A percentile compares a stretch with the other conserved stretches of the same genome.
Conservation (phyloP, 2,797 vertebrate genomes). For the Gymnodraco acuticeps region DNA sequence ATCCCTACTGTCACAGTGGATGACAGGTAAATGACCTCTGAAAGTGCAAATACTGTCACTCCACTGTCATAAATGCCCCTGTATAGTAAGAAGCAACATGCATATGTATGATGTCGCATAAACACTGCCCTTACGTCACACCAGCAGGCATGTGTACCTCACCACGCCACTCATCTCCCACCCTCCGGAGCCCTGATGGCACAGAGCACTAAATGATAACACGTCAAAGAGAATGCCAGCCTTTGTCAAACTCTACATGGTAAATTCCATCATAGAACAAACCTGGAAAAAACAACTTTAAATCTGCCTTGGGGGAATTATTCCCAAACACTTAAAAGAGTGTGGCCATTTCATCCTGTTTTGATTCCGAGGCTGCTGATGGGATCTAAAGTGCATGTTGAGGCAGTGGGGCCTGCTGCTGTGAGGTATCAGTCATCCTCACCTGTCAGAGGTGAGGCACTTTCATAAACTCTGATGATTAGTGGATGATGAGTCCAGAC, state of each 20-base stretch:
- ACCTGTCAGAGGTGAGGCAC: conserved; percentile 80
- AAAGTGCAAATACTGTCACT: conserved; percentile 82
- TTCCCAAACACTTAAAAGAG: conserved; percentile 53
- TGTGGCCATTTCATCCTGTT: conserved; percentile 75
- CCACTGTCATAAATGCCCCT: conserved; percentile 80
- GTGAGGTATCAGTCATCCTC: conserved; percentile 74
- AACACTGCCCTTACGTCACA: conserved; percentile 79
- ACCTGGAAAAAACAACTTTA: conserved; percentile 70
- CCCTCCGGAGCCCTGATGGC: conserved; percentile 75
- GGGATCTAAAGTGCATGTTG: conserved; percentile 80
- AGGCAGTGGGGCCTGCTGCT: conserved; percentile 68
- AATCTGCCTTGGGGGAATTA: conserved; percentile 60
- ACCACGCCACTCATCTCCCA: conserved; percentile 74
- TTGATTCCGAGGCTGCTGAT: conserved; percentile 67
- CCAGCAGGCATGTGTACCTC: conserved; percentile 74
- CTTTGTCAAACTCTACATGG: conserved; percentile 74
- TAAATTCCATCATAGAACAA: conserved; percentile 72
- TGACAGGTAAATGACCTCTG: conserved; percentile 85
- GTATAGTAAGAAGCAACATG: conserved; percentile 74
- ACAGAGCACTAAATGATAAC: conserved; percentile 63
- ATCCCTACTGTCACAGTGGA: conserved; percentile 62
- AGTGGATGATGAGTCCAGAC: conserved; percentile 86
- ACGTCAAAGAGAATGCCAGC: conserved; percentile 81
- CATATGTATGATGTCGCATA: conserved; percentile 86
- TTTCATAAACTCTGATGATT: conserved; percentile 89